These are phyloP conservation scores for Poecilia latipinna DNA, from an alignment of 2,113 vertebrate genomes.

Conservation along the genomic window DNA sequence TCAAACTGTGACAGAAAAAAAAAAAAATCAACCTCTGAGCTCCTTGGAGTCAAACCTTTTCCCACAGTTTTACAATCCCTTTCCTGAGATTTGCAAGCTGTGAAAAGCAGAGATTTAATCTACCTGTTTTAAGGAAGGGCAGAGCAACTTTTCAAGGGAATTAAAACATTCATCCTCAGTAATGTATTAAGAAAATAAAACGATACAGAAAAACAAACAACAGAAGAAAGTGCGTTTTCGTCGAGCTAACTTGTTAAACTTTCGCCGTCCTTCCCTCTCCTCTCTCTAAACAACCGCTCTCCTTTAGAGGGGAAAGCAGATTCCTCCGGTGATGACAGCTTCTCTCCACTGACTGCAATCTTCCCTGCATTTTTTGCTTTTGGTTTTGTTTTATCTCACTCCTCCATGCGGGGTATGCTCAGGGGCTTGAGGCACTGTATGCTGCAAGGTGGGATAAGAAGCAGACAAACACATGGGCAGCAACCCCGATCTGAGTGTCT, in stretches of 20 bases:
- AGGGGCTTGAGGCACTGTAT: conserved; percentile 56
- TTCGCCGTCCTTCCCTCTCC: conserved; percentile 26
- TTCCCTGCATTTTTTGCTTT: conserved; percentile 48
- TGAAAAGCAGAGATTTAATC: not conserved
- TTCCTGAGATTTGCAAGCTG: not conserved
- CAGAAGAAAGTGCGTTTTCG: not conserved
- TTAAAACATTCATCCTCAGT: not conserved
- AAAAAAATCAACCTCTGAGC: not conserved
- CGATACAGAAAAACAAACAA: conserved; percentile 14
- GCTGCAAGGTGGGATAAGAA: conserved; percentile 74
- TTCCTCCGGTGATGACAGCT: conserved; percentile 60
- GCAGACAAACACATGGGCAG: conserved; percentile 77
- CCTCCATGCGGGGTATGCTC: conserved; percentile 66
- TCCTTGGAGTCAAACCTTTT: not conserved
- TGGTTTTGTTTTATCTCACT: conserved; percentile 77
- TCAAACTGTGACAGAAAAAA: not conserved
- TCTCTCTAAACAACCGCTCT: conserved; percentile 11
- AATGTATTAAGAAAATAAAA: not conserved
- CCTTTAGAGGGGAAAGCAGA: conserved; percentile 65
- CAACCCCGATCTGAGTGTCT: conserved; percentile 76
- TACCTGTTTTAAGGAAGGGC: not conserved
- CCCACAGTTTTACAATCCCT: not conserved
- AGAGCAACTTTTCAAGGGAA: not conserved
- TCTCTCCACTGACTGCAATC: conserved; percentile 46
- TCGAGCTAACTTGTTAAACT: not conserved